Percentiles rank a stretch among this genome's conserved stretches.
phyloP scores from a whole-genome alignment of 2,888 invertebrate species.

The Chorisops tibialis region DNA sequence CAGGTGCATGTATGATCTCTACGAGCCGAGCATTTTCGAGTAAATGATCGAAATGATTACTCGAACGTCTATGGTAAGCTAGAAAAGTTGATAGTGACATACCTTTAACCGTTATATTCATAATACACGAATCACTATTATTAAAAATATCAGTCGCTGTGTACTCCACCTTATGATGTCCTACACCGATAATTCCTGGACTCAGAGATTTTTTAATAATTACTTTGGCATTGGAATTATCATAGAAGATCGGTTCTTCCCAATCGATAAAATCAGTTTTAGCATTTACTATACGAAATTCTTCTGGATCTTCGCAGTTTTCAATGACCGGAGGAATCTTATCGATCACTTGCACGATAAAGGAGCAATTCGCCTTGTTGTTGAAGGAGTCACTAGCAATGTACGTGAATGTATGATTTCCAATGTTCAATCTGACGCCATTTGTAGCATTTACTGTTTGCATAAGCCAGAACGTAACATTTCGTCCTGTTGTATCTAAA shows the following conservation, averaged over 20 bases:
- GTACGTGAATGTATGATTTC: constrained; percentile 59
- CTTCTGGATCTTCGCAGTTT: constrained; percentile 59
- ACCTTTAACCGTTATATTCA: constrained; percentile 62
- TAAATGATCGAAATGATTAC: no score
- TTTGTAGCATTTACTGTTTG: constrained; percentile 54
- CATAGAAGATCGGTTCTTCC: constrained; percentile 52
- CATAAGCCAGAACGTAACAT: constrained; percentile 57
- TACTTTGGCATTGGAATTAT: constrained; percentile 46
- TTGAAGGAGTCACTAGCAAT: constrained; percentile 60
- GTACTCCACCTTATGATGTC: constrained; percentile 58
- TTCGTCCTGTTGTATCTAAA: constrained; percentile 58
- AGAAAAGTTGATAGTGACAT: constrained; percentile 26
- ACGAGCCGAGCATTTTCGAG: no score
- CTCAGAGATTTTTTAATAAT: constrained; percentile 46
- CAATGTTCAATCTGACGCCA: constrained; percentile 57
- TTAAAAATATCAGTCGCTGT: constrained; percentile 58
- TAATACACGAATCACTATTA: constrained; percentile 58
- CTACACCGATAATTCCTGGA: constrained; percentile 56
- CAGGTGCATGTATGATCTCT: no score
- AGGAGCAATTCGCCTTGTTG: constrained; percentile 61
- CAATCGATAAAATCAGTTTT: constrained; percentile 47
- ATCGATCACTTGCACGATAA: constrained; percentile 58
- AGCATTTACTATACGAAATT: constrained; percentile 54
- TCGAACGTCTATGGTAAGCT: not conserved
- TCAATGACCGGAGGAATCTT: constrained; percentile 58